Evolutionary conservation across 2,797 vertebrate species (phyloP).

Genomic region (Spondyliosoma cantharus): DNA sequence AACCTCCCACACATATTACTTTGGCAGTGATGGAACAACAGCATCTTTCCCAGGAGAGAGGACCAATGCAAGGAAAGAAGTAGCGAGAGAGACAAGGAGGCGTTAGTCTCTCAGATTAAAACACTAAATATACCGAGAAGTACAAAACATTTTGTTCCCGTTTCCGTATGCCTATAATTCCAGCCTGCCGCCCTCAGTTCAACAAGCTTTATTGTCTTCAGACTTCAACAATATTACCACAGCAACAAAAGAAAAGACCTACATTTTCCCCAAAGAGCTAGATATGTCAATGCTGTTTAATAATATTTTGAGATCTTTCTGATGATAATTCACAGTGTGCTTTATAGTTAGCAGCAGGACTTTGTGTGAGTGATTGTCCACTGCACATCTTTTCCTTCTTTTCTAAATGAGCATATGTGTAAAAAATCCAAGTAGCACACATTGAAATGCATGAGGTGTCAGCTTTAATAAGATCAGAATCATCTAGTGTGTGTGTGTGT

Average conservation of each 20-base stretch:
- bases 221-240: constrained; percentile 46
- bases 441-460: constrained; percentile 31
- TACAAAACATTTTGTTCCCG: constrained; percentile 61
- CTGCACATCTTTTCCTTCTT: neutral
- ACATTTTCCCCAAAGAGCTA: constrained; percentile 11
- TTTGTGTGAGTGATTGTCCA: neutral
- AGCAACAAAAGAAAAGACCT: constrained; percentile 20
- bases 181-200: constrained; percentile 35
- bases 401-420: neutral
- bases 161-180: constrained; percentile 54
- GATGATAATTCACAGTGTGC: neutral
- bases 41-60: constrained; percentile 60
- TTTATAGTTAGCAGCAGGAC: neutral
- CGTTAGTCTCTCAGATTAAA: constrained; percentile 75
- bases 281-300: constrained; percentile 3
- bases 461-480: constrained; percentile 37
- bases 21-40: constrained; percentile 74
- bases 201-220: constrained; percentile 51
- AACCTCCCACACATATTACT: constrained; percentile 73
- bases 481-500: neutral
- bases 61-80: constrained; percentile 46
- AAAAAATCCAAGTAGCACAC: constrained; percentile 7
- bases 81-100: constrained; percentile 62
- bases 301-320: constrained; percentile 2
- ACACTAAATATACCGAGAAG: constrained; percentile 73